Base-by-base conservation (phyloP, 2,797 vertebrate species). In the Cottoperca gobio region DNA sequence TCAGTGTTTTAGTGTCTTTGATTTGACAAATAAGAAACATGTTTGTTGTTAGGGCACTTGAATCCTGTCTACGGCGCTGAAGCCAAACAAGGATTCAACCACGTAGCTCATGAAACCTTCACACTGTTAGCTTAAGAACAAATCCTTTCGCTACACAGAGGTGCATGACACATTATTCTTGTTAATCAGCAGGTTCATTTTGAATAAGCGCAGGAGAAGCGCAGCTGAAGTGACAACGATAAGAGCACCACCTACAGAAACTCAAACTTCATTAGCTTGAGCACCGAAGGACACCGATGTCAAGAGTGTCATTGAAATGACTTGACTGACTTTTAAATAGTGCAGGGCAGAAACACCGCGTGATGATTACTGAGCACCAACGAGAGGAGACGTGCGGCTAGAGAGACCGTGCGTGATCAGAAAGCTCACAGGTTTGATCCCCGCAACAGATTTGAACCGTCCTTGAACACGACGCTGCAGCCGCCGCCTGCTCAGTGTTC, bases 101-200 rank as follows among this genome's bases (percentile, higher is more conserved):
- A 3, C 24, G 31, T 39, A 21, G 11, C 37, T 78, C 16, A 9
- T 2, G 46, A 65, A 65, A 23, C 23, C 13, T 37, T 68, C 57
- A 61, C 55, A 13, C 26, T 39, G 21, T 35, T 8, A 7, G 40
- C 31, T 23, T 23, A 9, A 59, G 21, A 50, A 49, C 42, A 49
- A 42, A 70, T 55, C 59, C 14, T 49, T 33, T 40, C 40, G 24
- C 33, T 2, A n/a, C 59, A 35, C 46, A 46, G 40, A 60, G 26
- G 59, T 42, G 28, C 16, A 5, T 46, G 28, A 48, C 46, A 63
- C 42, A 21, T 72, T 67, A 63, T 2, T 68, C 28, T 58, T 54
- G 21, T 52, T 60, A 60, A 73, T 73, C 35, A 70, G 42, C 12
- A n/a, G 24, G 60, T 63, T 68, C 26, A 68, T 65, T 52, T 59